Base-by-base conservation (phyloP, 2,888 invertebrate genomes). In the Megaustenia siamemsis region DNA sequence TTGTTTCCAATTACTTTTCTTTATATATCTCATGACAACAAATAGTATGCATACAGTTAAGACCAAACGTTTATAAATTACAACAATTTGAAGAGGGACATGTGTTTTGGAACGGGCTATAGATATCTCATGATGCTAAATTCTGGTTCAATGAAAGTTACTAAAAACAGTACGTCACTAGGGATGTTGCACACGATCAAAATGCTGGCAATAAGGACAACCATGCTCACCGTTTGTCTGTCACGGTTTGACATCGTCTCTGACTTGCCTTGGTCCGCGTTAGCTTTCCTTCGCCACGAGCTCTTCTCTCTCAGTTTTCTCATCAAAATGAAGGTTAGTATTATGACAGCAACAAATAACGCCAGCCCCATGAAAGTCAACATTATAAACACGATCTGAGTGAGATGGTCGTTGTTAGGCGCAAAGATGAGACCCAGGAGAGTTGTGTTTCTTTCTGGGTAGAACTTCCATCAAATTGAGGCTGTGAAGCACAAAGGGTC, bases 391-490 rank as follows among this genome's bases (percentile, higher is more conserved):
- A 53, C 60, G 24, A 76, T 15, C 5, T 56, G 56, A 38, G 32
- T 28, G 2, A 56, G 15, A 10, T 21, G 3, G 4, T 32, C 12
- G 35, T 35, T 76, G 2, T 43, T 38, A n/a, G 6, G 35, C 3
- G 40, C 56, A 21, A 76, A 76, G 3, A 43, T 21, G 12, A 76
- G 8, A 10, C 76, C 76, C 10, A 76, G 53, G 4, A 76, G 38
- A 21, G 76, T 76, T 76, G n/a, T 76, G 28, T 76, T 76, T 10
- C 35, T n/a, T 2, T 53, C 10, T 56, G 35, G 56, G n/a, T 56
- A 45, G 38, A 76, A 53, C 40, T 76, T 76, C 76, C 76, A 76
- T 2, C n/a, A 53, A n/a, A 76, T 28, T 18, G 53, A 76, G 21
- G 32, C 56, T 6, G 35, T 56, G 4, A 4, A 32, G n/a, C 35